Conservation (phyloP, 2,888 invertebrate genomes). For the Trissolcus japonicus region DNA sequence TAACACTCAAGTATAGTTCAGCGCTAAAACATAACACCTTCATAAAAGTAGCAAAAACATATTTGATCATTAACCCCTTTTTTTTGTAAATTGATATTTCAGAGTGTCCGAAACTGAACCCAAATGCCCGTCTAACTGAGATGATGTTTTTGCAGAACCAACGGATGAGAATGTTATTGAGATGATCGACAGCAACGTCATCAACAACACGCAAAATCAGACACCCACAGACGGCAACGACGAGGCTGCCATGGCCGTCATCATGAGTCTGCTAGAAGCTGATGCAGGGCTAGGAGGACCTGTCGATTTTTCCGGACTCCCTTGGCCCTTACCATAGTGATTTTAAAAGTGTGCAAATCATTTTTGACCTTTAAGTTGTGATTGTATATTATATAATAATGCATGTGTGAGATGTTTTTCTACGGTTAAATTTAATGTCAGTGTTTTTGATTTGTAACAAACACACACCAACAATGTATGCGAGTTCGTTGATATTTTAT, state of each 20-base stretch:
- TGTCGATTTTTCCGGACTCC: slow-evolving; percentile 89
- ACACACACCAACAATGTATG: no score
- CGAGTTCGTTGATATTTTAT: no score
- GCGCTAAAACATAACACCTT: slow-evolving; percentile 36
- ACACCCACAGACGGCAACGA: slow-evolving; percentile 85
- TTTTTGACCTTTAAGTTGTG: no score
- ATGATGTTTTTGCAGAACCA: slow-evolving; percentile 60
- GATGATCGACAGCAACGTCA: slow-evolving; percentile 79
- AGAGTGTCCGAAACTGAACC: no score
- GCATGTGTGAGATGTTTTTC: no score
- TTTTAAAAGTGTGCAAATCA: no score
- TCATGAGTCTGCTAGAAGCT: slow-evolving; percentile 92
- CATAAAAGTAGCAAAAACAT: background rate
- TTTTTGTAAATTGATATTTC: no score
- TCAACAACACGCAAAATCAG: slow-evolving; percentile 76
- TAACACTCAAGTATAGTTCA: background rate
- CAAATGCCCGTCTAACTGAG: background rate
- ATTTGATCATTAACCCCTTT: no score
- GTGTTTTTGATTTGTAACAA: no score
- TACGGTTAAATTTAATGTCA: no score
- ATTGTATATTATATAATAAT: no score
- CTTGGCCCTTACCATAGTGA: slow-evolving; percentile 87
- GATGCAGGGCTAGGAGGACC: slow-evolving; percentile 93
- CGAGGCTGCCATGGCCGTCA: slow-evolving; percentile 94
- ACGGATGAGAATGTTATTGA: slow-evolving; percentile 79